These are phyloP conservation scores for Micromussa lordhowensis DNA, from an alignment of 92 coral and sea anemone species.

Conservation along the genomic window DNA sequence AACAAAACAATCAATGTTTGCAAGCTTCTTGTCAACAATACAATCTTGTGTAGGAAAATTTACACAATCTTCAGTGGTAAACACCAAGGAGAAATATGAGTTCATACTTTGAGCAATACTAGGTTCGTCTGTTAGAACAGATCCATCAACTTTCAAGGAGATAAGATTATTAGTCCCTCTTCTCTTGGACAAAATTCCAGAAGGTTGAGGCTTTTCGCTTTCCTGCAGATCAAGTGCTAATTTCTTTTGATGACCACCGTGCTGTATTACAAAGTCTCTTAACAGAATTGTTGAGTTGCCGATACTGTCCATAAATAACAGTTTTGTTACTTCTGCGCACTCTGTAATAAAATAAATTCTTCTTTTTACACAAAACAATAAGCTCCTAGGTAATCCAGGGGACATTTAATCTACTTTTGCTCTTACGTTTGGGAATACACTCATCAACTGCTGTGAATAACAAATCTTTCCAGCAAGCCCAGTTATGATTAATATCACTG, in stretches of 20 bases:
- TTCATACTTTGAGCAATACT: too few relatives aligned
- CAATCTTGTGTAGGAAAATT: not conserved
- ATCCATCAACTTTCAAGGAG: too few relatives aligned
- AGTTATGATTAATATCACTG: too few relatives aligned
- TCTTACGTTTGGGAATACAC: conserved; percentile 31
- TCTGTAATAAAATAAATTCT: conserved; percentile 20
- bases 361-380: conserved; percentile 33
- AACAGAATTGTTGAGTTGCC: conserved; percentile 25
- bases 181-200: too few relatives aligned
- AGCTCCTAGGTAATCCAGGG: conserved; percentile 46
- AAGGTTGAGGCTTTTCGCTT: too few relatives aligned
- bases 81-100: too few relatives aligned
- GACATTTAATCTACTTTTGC: not conserved
- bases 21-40: not conserved
- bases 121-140: too few relatives aligned
- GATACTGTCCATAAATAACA: conserved; percentile 24
- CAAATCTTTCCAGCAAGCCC: too few relatives aligned
- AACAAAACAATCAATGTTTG: not conserved
- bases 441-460: too few relatives aligned
- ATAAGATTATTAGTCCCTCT: too few relatives aligned
- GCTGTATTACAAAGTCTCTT: not conserved
- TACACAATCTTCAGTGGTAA: not conserved
- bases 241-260: too few relatives aligned
- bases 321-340: conserved; percentile 36
- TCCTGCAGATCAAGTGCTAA: too few relatives aligned